Conservation (phyloP, 1,140 invertebrate species). For the Dreissena polymorpha region DNA sequence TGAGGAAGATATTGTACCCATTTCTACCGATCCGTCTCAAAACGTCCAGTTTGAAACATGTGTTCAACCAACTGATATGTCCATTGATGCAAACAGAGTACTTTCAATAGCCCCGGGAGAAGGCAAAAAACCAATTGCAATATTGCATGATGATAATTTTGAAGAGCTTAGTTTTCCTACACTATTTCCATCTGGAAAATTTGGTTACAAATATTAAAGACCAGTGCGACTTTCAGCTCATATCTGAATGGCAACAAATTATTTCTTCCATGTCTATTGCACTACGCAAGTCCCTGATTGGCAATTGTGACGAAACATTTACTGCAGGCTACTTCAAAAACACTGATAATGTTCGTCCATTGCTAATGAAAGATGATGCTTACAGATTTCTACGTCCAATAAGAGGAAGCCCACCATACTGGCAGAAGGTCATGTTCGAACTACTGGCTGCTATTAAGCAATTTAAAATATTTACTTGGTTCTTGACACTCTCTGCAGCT, state of each 20-base stretch:
- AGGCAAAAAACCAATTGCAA: slow-evolving; percentile 35
- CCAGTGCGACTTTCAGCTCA: slow-evolving; percentile 42
- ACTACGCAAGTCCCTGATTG: slow-evolving; percentile 37
- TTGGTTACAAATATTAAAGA: slow-evolving; percentile 50
- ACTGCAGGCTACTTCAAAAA: slow-evolving; percentile 51
- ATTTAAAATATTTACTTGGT: slow-evolving; percentile 54
- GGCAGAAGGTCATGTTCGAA: slow-evolving; percentile 55
- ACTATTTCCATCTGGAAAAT: slow-evolving; percentile 51
- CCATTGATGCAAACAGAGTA: slow-evolving; percentile 48
- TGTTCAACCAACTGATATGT: slow-evolving; percentile 42
- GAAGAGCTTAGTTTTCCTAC: slow-evolving; percentile 50
- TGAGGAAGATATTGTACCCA: slow-evolving; percentile 50
- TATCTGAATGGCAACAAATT: slow-evolving; percentile 45
- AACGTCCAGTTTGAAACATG: slow-evolving; percentile 49
- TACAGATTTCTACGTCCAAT: slow-evolving; percentile 54
- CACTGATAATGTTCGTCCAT: slow-evolving; percentile 28
- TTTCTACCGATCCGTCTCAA: slow-evolving; percentile 19
- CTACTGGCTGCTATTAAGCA: slow-evolving; percentile 52
- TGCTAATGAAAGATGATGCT: slow-evolving; percentile 52
- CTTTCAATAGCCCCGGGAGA: slow-evolving; percentile 48
- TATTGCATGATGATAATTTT: slow-evolving; percentile 48
- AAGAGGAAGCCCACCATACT: slow-evolving; percentile 54
- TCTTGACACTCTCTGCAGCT: slow-evolving; percentile 58
- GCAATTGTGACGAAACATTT: slow-evolving; percentile 23
- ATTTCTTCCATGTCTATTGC: slow-evolving; percentile 40